A percentile compares a stretch with the other conserved stretches of the same genome.
Conservation (phyloP, 2,797 vertebrate genomes). For the Spheniscus humboldti region DNA sequence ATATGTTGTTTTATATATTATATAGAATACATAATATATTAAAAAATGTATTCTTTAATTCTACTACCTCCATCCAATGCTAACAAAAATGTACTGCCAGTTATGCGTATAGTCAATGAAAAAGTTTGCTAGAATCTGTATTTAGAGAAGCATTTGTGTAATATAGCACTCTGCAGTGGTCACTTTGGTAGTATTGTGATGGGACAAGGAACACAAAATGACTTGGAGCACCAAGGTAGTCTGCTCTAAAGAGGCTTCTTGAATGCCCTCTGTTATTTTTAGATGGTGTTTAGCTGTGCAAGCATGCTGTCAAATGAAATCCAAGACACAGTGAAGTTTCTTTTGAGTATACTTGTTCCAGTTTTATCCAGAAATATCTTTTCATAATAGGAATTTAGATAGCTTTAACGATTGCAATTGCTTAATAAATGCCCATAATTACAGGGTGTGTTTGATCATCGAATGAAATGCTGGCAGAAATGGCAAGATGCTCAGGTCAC, state of each 20-base stretch:
- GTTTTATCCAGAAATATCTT: neutral
- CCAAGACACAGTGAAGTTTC: neutral
- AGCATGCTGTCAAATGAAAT: neutral
- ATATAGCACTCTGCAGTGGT: neutral
- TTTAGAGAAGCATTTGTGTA: neutral
- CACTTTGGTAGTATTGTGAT: neutral
- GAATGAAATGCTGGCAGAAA: conserved; percentile 93
- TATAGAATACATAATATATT: neutral
- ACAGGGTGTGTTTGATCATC: conserved; percentile 90
- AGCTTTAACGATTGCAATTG: neutral
- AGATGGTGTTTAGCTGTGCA: neutral
- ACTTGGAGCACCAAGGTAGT: neutral
- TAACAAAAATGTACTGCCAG: neutral
- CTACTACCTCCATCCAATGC: neutral
- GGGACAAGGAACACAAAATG: neutral
- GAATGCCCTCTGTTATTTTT: neutral
- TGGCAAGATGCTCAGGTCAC: conserved; percentile 92
- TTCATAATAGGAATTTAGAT: neutral
- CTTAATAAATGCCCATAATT: neutral
- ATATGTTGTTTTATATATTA: neutral
- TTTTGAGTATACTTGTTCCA: neutral
- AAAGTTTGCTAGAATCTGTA: neutral
- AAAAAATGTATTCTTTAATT: neutral
- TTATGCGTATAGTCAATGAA: neutral
- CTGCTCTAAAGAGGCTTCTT: neutral